Percentiles rank a stretch among this genome's conserved stretches.
These are phyloP conservation scores for Hiodon tergisus DNA, from an alignment of 2,113 vertebrate genomes.

Conservation along the genomic window DNA sequence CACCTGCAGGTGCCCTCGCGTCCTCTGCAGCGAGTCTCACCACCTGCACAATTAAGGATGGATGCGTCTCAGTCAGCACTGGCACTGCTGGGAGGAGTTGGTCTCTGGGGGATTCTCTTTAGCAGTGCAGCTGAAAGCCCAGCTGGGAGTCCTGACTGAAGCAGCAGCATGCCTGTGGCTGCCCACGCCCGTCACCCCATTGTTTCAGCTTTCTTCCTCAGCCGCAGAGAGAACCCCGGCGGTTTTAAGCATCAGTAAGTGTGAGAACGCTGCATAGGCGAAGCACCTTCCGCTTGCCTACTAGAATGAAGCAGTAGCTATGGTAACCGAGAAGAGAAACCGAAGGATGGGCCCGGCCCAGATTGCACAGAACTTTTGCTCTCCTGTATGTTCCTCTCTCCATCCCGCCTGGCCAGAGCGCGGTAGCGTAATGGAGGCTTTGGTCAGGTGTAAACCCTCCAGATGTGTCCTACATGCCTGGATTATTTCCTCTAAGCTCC, in stretches of 20 bases:
- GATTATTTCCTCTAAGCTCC: conserved; percentile 25
- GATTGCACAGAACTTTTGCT: conserved; percentile 47
- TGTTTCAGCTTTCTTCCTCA: neutral
- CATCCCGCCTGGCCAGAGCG: conserved; percentile 13
- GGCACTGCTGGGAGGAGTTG: no score
- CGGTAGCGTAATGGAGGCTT: conserved; percentile 1
- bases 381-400: neutral
- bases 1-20: neutral
- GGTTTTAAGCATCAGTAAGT: no score
- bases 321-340: conserved; percentile 52
- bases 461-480: conserved; percentile 23
- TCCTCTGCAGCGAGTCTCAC: neutral
- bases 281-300: conserved; percentile 43
- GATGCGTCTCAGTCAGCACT: no score
- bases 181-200: neutral
- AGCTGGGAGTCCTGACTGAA: no score
- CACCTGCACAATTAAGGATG: no score
- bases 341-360: conserved; percentile 48
- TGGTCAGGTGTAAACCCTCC: conserved; percentile 11
- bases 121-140: no score
- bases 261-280: no score
- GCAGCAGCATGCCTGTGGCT: no score
- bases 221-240: no score
- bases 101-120: no score
- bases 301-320: conserved; percentile 55